These are phyloP conservation scores for Zaprionus kolodkinae DNA, from an alignment of 1,140 invertebrate genomes.

Conservation along the genomic window DNA sequence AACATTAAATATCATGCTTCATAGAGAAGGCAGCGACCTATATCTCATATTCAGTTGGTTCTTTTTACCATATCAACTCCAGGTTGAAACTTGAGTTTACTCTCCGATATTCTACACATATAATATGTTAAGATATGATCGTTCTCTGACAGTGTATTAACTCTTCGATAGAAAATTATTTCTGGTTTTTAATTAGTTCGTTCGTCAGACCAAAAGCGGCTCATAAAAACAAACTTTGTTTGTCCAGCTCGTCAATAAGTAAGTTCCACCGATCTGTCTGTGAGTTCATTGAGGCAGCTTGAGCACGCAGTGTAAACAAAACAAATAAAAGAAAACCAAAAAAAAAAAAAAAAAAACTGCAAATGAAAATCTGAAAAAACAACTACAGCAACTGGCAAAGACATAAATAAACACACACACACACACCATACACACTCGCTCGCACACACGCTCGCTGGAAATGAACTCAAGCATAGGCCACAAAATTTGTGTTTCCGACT, in stretches of 20 bases:
- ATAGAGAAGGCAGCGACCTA: not conserved
- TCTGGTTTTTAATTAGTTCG: constrained; percentile 71
- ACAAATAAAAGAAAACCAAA: constrained; percentile 37
- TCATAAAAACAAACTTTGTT: constrained; percentile 73
- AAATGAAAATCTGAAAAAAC: constrained; percentile 76
- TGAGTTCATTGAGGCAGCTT: constrained; percentile 45
- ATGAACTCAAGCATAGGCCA: constrained; percentile 63
- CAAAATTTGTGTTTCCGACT: constrained; percentile 45
- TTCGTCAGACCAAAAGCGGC: constrained; percentile 44
- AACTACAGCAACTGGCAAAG: constrained; percentile 42
- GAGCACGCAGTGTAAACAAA: constrained; percentile 61
- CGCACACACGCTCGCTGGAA: constrained; percentile 48
- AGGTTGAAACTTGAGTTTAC: not conserved
- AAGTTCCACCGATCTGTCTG: constrained; percentile 38
- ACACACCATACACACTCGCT: constrained; percentile 34
- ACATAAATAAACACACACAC: constrained; percentile 65
- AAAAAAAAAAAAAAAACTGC: constrained; percentile 68
- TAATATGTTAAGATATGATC: not conserved
- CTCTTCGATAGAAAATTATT: not conserved
- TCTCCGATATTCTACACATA: not conserved
- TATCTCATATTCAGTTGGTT: not conserved
- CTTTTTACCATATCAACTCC: not conserved
- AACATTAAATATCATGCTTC: not conserved
- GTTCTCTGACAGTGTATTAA: constrained; percentile 1
- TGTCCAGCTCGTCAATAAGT: constrained; percentile 57